phyloP scores from a whole-genome alignment of 2,888 invertebrate genomes.

The Brachypalpus laphriformis region DNA sequence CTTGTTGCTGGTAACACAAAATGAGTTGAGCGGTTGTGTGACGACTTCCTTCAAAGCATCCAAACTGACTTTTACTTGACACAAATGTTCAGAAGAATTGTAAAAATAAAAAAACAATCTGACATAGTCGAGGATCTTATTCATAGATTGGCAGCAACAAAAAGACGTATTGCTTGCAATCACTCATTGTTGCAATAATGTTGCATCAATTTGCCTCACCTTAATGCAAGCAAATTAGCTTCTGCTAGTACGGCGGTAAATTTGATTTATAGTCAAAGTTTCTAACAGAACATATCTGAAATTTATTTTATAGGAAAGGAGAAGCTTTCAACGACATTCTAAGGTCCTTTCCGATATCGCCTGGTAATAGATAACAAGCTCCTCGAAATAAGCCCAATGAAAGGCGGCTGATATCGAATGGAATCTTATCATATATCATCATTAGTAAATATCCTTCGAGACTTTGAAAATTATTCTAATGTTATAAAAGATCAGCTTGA shows the following conservation, averaged over 20 bases:
- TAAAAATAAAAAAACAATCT: not conserved
- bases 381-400: no score
- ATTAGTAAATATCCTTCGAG: no score
- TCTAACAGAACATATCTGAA: no score
- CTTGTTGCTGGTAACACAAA: slow-evolving; percentile 12
- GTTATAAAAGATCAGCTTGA: no score
- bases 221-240: not conserved
- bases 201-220: not conserved
- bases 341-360: no score
- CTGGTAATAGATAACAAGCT: no score
- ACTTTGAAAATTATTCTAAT: no score
- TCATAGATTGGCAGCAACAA: slow-evolving; percentile 3
- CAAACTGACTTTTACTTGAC: slow-evolving; percentile 40
- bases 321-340: no score
- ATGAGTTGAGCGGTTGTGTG: not conserved
- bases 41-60: slow-evolving; percentile 33
- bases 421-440: no score
- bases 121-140: slow-evolving; percentile 19
- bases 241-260: not conserved
- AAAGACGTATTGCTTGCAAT: not conserved
- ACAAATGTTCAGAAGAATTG: slow-evolving; percentile 37
- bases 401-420: no score
- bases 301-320: no score
- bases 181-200: not conserved
- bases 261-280: no score